Evolutionary conservation across 2,888 invertebrate genomes (phyloP).

Genomic region (Plagiodera versicolora): DNA sequence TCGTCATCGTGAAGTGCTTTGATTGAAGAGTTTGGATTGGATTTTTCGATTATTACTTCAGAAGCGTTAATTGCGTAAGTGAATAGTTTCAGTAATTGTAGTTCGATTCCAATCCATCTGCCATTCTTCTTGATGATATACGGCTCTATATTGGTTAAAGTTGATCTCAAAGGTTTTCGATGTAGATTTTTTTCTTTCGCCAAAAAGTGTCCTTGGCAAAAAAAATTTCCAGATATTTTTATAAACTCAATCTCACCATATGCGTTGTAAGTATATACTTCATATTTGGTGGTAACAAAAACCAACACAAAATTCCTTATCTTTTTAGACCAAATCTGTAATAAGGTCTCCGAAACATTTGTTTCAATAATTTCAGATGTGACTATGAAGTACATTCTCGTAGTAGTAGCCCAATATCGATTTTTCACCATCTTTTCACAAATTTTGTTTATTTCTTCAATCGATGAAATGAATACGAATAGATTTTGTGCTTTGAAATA

Average conservation of each 20-base stretch:
- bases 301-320: conserved; percentile 10
- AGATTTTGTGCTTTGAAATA: conserved; percentile 2
- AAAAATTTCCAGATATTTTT: background rate
- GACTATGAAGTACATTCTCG: conserved; percentile 10
- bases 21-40: conserved; percentile 6
- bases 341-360: background rate
- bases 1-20: background rate
- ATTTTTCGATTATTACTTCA: background rate
- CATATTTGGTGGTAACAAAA: background rate
- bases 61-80: conserved; percentile 13
- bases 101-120: conserved; percentile 12
- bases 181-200: conserved; percentile 15
- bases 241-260: background rate
- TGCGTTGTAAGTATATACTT: conserved; percentile 13
- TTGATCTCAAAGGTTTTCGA: conserved; percentile 8
- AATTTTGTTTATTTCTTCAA: background rate
- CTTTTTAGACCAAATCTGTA: conserved; percentile 9
- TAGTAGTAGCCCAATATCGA: background rate
- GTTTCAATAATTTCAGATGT: background rate
- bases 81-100: conserved; percentile 6
- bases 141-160: background rate
- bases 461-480: conserved; percentile 7
- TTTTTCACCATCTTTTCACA: background rate
- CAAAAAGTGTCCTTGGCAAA: conserved; percentile 3
- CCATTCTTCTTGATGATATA: conserved; percentile 8